Percentiles rank a stretch among this genome's conserved stretches.
Conservation (phyloP, 2,888 invertebrate species). For the Acrocera orbiculus region DNA sequence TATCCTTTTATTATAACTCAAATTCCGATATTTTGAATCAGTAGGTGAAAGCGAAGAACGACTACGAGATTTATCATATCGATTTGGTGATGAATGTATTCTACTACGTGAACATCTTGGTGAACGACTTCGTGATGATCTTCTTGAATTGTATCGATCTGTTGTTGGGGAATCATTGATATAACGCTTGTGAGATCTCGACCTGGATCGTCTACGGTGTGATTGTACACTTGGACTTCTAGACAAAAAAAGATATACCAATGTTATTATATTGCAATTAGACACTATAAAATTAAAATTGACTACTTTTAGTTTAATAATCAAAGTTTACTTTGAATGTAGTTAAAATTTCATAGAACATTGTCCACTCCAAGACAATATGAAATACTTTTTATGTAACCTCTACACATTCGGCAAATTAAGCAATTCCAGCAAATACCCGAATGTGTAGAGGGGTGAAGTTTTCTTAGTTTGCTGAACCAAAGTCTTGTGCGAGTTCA, state of each 20-base stretch:
- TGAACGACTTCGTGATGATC: conserved; percentile 24
- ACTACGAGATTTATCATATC: conserved; percentile 21
- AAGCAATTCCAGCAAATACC: too few species aligned
- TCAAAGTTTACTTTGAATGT: background rate
- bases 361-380: too few species aligned
- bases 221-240: conserved; percentile 20
- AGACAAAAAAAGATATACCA: background rate
- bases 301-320: too few species aligned
- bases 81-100: conserved; percentile 18
- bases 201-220: conserved; percentile 20
- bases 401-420: too few species aligned
- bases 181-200: conserved; percentile 26
- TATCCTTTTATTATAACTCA: conserved; percentile 61
- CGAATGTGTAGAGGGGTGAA: too few species aligned
- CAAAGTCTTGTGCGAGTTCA: too few species aligned
- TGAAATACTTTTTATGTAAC: too few species aligned
- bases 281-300: background rate
- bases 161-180: conserved; percentile 26
- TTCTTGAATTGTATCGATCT: conserved; percentile 31
- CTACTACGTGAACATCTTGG: conserved; percentile 20
- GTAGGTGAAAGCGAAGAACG: conserved; percentile 30
- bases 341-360: too few species aligned
- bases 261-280: background rate
- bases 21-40: conserved; percentile 32
- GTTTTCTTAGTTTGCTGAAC: too few species aligned